phyloP scores from a whole-genome alignment of 2,888 invertebrate genomes.

The Diaphora mendica region DNA sequence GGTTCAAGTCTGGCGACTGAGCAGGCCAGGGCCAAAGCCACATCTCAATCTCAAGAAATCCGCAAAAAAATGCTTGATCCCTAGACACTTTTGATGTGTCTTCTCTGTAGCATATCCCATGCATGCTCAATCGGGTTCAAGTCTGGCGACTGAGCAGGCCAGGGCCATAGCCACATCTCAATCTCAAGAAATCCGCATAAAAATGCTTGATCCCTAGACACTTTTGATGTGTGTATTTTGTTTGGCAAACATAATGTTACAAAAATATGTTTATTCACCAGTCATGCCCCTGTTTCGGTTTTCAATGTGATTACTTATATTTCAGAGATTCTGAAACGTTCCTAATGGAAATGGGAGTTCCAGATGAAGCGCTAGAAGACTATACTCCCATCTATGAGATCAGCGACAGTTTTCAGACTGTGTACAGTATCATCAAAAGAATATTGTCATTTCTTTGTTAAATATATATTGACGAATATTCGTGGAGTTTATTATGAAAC shows the following conservation, averaged over 20 bases:
- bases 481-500: neutral
- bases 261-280: neutral
- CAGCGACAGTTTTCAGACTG: constrained; percentile 5
- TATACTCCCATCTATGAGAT: constrained; percentile 4
- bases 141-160: too few species aligned
- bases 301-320: neutral
- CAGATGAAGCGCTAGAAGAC: constrained; percentile 7
- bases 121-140: too few species aligned
- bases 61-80: too few species aligned
- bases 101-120: too few species aligned
- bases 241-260: neutral
- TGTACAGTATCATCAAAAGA: constrained; percentile 49
- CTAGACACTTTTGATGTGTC: too few species aligned
- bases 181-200: too few species aligned
- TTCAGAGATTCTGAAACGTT: constrained; percentile 12
- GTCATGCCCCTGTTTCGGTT: neutral
- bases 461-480: neutral
- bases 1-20: too few species aligned
- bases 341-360: constrained; percentile 10
- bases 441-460: constrained; percentile 45
- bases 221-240: too few species aligned
- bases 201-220: too few species aligned
- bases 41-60: too few species aligned
- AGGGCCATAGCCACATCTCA: too few species aligned
- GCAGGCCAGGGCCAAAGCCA: too few species aligned